A percentile compares a stretch with the other conserved stretches of the same genome.
These are phyloP conservation scores for Ceratosolen solmsi DNA, from an alignment of 1,140 invertebrate species.

Conservation along the genomic window DNA sequence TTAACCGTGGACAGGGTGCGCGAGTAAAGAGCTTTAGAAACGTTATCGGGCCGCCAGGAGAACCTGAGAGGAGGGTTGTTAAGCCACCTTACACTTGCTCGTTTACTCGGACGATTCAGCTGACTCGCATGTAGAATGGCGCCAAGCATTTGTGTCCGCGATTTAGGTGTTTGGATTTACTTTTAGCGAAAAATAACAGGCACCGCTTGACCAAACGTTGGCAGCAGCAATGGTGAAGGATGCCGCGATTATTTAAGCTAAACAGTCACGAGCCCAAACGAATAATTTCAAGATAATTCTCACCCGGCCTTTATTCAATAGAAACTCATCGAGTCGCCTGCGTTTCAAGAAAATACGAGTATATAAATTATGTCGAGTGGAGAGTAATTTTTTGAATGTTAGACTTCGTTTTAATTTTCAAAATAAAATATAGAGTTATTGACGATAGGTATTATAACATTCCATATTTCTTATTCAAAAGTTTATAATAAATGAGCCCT, in stretches of 20 bases:
- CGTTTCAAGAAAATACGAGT: too few relatives aligned
- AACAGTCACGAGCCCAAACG: neutral
- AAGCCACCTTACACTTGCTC: conserved; percentile 49
- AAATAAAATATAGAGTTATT: too few relatives aligned
- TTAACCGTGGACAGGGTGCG: conserved; percentile 42
- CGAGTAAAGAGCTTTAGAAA: conserved; percentile 54
- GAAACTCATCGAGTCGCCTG: too few relatives aligned
- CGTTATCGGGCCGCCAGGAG: conserved; percentile 58
- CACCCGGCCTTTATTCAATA: too few relatives aligned
- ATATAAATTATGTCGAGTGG: too few relatives aligned
- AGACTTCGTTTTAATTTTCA: too few relatives aligned
- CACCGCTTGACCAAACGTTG: neutral
- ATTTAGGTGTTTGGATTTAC: neutral
- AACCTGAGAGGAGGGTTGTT: conserved; percentile 50
- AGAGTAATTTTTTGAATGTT: too few relatives aligned
- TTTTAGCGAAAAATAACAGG: neutral
- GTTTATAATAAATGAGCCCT: too few relatives aligned
- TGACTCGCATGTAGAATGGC: neutral
- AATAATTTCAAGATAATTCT: neutral
- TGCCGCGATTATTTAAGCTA: neutral
- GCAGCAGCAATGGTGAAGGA: too few relatives aligned
- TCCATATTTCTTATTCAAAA: too few relatives aligned
- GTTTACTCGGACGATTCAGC: conserved; percentile 20
- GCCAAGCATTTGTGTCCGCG: neutral
- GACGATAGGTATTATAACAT: too few relatives aligned